These are phyloP conservation scores for Resseliella maxima DNA, from an alignment of 2,888 invertebrate genomes.

Conservation along the genomic window DNA sequence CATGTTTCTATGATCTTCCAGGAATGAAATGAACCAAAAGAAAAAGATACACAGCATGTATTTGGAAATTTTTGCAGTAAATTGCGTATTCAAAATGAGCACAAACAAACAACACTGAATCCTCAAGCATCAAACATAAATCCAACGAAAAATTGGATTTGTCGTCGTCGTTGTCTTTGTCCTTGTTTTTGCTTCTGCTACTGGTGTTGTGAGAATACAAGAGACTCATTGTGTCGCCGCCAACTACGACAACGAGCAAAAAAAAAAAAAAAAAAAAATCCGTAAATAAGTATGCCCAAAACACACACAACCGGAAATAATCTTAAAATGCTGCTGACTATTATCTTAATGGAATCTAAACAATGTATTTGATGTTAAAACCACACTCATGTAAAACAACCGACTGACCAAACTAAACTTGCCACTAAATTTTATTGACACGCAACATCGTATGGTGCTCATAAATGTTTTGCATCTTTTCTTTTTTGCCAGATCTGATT, in stretches of 20 bases:
- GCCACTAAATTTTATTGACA: no score
- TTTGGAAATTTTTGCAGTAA: background rate
- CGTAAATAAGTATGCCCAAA: background rate
- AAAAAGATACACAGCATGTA: background rate
- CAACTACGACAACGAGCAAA: background rate
- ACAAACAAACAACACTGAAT: background rate
- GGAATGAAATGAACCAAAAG: background rate
- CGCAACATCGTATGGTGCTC: no score
- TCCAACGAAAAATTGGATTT: slow-evolving; percentile 26
- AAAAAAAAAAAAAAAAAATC: background rate
- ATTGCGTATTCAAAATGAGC: background rate
- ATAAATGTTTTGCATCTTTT: no score
- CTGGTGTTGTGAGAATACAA: no score
- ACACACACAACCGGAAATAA: background rate
- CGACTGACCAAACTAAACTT: no score
- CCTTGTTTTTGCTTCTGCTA: background rate
- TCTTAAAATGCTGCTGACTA: background rate
- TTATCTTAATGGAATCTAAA: background rate
- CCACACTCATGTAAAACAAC: background rate
- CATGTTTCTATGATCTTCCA: background rate
- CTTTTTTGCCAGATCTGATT: no score
- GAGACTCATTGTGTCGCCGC: background rate
- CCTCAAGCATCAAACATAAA: background rate
- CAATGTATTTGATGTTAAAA: background rate
- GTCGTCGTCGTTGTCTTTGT: background rate